A percentile compares a stretch with the other conserved stretches of the same genome.
Conservation (phyloP, 2,113 vertebrate species). For the Ammodytes marinus region DNA sequence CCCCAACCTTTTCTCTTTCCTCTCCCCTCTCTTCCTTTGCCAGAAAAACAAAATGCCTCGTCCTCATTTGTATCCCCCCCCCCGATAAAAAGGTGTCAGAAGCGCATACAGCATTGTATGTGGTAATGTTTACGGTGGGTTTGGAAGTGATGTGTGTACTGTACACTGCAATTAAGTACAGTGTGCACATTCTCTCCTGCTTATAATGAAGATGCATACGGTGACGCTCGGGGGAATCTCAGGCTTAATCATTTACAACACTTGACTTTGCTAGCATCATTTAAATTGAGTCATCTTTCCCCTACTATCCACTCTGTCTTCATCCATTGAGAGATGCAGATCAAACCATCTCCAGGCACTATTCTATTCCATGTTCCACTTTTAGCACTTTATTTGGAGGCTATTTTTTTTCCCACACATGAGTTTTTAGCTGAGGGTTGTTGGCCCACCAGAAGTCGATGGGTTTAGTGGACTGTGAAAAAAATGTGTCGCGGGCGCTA, state of each 20-base stretch:
- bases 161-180: neutral
- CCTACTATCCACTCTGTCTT: conserved; percentile 27
- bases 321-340: conserved; percentile 59
- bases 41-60: conserved; percentile 18
- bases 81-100: neutral
- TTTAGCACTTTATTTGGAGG: conserved; percentile 71
- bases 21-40: conserved; percentile 26
- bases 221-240: conserved; percentile 26
- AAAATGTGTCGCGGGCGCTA: conserved; percentile 60
- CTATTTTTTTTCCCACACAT: conserved; percentile 69
- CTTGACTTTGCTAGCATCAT: conserved; percentile 29
- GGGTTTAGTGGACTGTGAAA: conserved; percentile 71
- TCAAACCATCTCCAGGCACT: conserved; percentile 51
- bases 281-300: conserved; percentile 48
- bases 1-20: conserved; percentile 4
- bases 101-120: neutral
- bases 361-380: conserved; percentile 72
- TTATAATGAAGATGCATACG: conserved; percentile 23
- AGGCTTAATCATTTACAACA: conserved; percentile 54
- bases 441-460: conserved; percentile 55
- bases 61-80: conserved; percentile 41
- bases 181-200: neutral
- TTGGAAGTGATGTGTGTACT: neutral
- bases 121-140: neutral
- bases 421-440: conserved; percentile 62